Conservation (phyloP, 2,113 vertebrate species). For the Oryzias celebensis region DNA sequence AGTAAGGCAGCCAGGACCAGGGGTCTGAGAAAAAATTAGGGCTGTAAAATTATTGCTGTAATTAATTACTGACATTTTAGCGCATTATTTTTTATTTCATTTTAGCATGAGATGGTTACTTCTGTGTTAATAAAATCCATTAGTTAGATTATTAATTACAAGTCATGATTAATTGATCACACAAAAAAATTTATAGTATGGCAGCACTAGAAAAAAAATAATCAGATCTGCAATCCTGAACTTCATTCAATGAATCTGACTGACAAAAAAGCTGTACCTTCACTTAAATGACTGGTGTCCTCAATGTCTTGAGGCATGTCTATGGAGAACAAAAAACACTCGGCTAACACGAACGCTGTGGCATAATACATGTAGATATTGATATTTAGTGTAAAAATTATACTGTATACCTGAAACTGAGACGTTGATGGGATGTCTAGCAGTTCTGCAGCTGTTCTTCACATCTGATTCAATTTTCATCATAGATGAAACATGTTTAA, state of each 20-base stretch:
- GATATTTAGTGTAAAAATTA: neutral
- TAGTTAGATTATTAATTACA: too few relatives aligned
- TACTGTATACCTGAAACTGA: constrained; percentile 44
- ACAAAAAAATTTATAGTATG: too few relatives aligned
- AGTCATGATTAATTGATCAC: too few relatives aligned
- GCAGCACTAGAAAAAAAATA: neutral
- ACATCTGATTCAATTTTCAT: constrained; percentile 40
- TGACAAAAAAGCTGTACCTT: neutral
- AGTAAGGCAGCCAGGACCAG: constrained; percentile 4
- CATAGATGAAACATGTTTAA: constrained; percentile 28
- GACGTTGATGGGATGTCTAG: constrained; percentile 33
- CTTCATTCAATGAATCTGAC: too few relatives aligned
- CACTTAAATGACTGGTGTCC: neutral
- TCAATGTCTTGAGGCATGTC: neutral
- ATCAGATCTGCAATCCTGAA: neutral
- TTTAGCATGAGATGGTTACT: too few relatives aligned
- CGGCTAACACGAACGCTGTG: neutral
- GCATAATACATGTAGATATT: neutral
- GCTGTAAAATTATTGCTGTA: constrained; percentile 11
- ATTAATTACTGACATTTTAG: too few relatives aligned
- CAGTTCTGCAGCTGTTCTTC: rapidly evolving
- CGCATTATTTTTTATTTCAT: too few relatives aligned
- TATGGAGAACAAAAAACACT: neutral
- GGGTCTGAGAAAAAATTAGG: too few relatives aligned
- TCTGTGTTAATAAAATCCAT: too few relatives aligned